phyloP scores from a whole-genome alignment of 1,140 invertebrate genomes.

The Drosophila teissieri region DNA sequence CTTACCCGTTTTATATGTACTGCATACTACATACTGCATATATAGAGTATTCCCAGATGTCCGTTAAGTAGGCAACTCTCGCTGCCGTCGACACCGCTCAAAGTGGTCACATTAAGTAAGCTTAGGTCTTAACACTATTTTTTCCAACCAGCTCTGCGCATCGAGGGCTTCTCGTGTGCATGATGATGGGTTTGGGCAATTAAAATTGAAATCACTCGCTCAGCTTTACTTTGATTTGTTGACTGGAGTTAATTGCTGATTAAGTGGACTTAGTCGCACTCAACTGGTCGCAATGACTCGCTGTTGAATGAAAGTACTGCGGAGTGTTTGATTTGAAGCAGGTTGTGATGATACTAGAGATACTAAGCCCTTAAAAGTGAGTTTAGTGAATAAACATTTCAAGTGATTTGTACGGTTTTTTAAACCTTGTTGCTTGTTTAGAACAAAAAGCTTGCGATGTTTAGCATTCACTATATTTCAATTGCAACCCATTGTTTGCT shows the following conservation, averaged over 20 bases:
- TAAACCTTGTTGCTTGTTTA: too few relatives aligned
- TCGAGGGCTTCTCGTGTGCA: slow-evolving; percentile 34
- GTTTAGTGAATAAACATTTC: too few relatives aligned
- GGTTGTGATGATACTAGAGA: neutral
- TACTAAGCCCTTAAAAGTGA: too few relatives aligned
- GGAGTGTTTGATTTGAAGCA: slow-evolving; percentile 5
- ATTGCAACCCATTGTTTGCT: neutral
- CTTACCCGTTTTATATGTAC: neutral
- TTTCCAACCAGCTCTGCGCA: slow-evolving; percentile 34
- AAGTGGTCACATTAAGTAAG: slow-evolving; percentile 82
- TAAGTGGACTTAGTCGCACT: slow-evolving; percentile 30
- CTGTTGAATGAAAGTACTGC: neutral
- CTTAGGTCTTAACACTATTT: slow-evolving; percentile 77
- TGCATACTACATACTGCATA: neutral
- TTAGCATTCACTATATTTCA: neutral
- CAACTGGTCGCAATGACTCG: slow-evolving; percentile 15
- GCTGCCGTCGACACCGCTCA: slow-evolving; percentile 63
- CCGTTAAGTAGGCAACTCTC: slow-evolving; percentile 49
- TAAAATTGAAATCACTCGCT: slow-evolving; percentile 40
- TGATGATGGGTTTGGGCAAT: slow-evolving; percentile 44
- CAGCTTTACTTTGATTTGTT: slow-evolving; percentile 31
- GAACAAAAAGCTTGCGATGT: too few relatives aligned
- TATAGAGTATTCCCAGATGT: slow-evolving; percentile 4
- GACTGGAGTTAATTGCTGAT: slow-evolving; percentile 29
- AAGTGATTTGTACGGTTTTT: too few relatives aligned